Base-by-base conservation (phyloP, 53 echinoderm and acorn worm species). In the Luidia sarsii region DNA sequence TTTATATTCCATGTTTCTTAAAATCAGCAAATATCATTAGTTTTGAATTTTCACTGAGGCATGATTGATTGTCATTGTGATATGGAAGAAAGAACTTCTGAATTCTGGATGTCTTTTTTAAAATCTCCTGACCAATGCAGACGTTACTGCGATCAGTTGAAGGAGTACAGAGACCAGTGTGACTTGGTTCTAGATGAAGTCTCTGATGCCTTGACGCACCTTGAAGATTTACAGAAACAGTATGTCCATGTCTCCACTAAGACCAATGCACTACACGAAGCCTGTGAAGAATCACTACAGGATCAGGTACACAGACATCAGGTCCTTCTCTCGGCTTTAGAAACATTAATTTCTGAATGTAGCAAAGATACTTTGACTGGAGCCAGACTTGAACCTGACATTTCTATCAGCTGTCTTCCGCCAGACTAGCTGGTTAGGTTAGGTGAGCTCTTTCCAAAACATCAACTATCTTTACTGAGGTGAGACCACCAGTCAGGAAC, bases 241-340 rank as follows among this genome's bases (percentile, higher is more conserved):
- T 94, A 97, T 50, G 88, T 94, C 41, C 87, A 88, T 15, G 99
- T 97, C 18, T 89, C 99, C 0, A 97, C 99, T 7, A 97, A 94
- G 75, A 97, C 99, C 18, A 97, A 91, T 31, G 99, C 99, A 24
- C 85, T 97, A 0, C 99, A 97, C 39, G 94, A 97, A 33, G 99
- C 94, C 0, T 97, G 99, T 75, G 99, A 97, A 48, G 86, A 97
- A 57, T 97, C 94, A 2, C 70, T 97, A 48, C 61, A 68, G 32
- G 99, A 97, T 61, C 99, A 97, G 91, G 99, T 97, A 84, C 28
- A n/a, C n/a, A n/a, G n/a, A n/a, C n/a, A n/a, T n/a, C n/a, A n/a
- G n/a, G n/a, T n/a, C n/a, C n/a, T n/a, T n/a, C n/a, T n/a, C n/a
- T n/a, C n/a, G n/a, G n/a, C n/a, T n/a, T n/a, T n/a, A n/a, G n/a